Evolutionary conservation across 2,113 vertebrate genomes (phyloP).

Genomic region (Alligator sinensis): DNA sequence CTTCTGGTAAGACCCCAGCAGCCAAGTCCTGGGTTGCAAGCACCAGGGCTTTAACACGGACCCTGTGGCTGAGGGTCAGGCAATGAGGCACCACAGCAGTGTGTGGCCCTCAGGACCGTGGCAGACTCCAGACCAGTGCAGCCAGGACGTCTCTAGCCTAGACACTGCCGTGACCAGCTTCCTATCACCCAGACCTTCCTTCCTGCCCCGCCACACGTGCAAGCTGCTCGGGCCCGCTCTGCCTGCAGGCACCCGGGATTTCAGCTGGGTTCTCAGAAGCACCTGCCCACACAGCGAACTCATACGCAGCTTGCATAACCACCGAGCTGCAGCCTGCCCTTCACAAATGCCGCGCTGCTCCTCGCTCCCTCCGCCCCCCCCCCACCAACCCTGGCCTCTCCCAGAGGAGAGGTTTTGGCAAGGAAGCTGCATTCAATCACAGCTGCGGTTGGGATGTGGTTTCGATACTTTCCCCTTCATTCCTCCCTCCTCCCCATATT

Average conservation of each 20-base stretch:
- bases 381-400: background rate
- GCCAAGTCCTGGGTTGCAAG: background rate
- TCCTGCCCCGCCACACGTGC: background rate
- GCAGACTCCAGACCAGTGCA: too few species aligned
- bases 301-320: background rate
- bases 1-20: background rate
- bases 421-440: slow-evolving; percentile 69
- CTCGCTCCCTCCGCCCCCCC: background rate
- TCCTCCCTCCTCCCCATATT: slow-evolving; percentile 57
- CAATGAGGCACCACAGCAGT: background rate
- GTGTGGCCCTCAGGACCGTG: background rate
- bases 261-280: fast-evolving
- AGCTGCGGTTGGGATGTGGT: slow-evolving; percentile 75
- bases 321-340: background rate
- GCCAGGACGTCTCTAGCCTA: too few species aligned
- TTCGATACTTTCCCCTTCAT: slow-evolving; percentile 72
- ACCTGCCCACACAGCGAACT: background rate
- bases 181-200: background rate
- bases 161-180: fast-evolving
- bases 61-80: background rate
- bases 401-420: slow-evolving; percentile 69
- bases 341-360: fast-evolving
- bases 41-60: background rate
- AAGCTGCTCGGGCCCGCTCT: fast-evolving
- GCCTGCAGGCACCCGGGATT: fast-evolving